Conservation (phyloP, 2,113 vertebrate species). For the Poeciliopsis prolifica region DNA sequence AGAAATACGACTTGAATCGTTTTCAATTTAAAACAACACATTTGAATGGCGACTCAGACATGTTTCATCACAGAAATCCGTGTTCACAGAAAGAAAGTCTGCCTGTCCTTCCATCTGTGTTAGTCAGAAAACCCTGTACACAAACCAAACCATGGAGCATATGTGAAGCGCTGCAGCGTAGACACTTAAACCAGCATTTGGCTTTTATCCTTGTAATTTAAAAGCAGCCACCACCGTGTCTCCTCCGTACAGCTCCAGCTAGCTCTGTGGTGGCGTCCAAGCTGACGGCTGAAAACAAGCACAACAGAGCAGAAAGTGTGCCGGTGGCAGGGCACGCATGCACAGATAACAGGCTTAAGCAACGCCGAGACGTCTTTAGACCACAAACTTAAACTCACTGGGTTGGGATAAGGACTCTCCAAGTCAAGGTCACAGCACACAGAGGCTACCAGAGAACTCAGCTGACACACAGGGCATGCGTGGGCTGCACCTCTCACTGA, state of each 20-base stretch:
- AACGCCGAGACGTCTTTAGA: conserved; percentile 38
- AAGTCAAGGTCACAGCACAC: conserved; percentile 22
- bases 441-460: background rate
- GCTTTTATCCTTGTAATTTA: conserved; percentile 30
- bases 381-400: conserved; percentile 33
- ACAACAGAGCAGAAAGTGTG: conserved; percentile 37
- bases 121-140: background rate
- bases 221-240: conserved; percentile 32
- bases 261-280: conserved; percentile 17
- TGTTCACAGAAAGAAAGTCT: conserved; percentile 24
- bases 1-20: too few species aligned
- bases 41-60: background rate
- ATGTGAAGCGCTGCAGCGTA: conserved; percentile 13
- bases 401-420: conserved; percentile 28
- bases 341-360: conserved; percentile 64
- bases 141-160: conserved; percentile 9
- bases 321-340: conserved; percentile 47
- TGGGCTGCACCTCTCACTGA: background rate
- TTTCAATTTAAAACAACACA: too few species aligned
- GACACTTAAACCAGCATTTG: conserved; percentile 6
- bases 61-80: conserved; percentile 2
- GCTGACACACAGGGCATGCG: background rate
- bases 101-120: background rate
- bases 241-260: conserved; percentile 16
- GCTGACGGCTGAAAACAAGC: conserved; percentile 36